phyloP scores from a whole-genome alignment of 2,888 invertebrate genomes.

The Agonopterix arenella region DNA sequence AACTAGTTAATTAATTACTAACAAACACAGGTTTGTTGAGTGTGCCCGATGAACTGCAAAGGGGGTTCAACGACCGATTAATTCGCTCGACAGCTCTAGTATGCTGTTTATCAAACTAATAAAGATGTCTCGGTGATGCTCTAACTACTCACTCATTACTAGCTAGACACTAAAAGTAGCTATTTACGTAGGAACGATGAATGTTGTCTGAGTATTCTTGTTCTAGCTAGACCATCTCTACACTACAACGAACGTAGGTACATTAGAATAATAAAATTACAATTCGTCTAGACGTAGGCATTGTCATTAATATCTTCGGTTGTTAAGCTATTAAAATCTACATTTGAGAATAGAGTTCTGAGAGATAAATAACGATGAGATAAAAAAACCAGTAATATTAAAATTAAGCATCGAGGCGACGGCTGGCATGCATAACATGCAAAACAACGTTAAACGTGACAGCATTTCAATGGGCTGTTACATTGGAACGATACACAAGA shows the following conservation, averaged over 20 bases:
- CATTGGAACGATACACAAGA: conserved; percentile 25
- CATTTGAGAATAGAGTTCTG: conserved; percentile 3
- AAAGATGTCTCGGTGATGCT: conserved; percentile 49
- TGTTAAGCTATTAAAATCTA: conserved; percentile 1
- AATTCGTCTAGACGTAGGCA: too few relatives aligned
- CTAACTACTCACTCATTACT: not conserved
- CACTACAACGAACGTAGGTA: not conserved
- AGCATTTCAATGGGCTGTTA: conserved; percentile 35
- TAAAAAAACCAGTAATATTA: conserved; percentile 1
- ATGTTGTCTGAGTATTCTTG: not conserved
- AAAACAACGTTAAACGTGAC: conserved; percentile 24
- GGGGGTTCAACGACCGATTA: conserved; percentile 53
- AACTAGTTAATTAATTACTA: conserved; percentile 27
- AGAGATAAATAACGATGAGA: not conserved
- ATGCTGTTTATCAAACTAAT: conserved; percentile 54
- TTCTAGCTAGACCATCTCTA: too few relatives aligned
- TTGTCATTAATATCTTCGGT: too few relatives aligned
- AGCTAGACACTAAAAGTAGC: not conserved
- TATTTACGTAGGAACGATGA: not conserved
- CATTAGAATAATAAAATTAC: not conserved
- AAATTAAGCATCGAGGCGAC: conserved; percentile 1
- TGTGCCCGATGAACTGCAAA: conserved; percentile 8
- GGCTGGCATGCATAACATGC: conserved; percentile 20
- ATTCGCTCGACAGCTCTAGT: conserved; percentile 51
- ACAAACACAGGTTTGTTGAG: conserved; percentile 10